Evolutionary conservation across 1,140 invertebrate genomes (phyloP).

Genomic region (Drosophila subpulchrella): DNA sequence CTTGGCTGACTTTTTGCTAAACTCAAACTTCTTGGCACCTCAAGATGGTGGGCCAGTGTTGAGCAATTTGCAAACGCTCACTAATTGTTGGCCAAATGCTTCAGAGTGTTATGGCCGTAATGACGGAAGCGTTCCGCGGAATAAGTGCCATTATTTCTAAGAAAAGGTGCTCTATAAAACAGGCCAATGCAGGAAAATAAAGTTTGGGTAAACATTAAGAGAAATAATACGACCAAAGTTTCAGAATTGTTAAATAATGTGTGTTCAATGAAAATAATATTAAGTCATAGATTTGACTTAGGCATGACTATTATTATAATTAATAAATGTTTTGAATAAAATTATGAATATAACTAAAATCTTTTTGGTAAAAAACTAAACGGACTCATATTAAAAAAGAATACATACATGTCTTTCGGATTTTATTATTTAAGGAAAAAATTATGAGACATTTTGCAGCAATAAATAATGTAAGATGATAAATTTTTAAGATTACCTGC

Average conservation of each 20-base stretch:
- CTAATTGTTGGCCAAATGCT: constrained; percentile 51
- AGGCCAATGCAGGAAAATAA: not conserved
- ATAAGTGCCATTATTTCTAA: constrained; percentile 33
- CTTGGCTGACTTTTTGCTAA: constrained; percentile 39
- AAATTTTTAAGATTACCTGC: no score
- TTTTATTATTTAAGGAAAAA: no score
- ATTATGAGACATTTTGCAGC: no score
- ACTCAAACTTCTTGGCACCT: constrained; percentile 61
- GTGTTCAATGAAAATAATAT: no score
- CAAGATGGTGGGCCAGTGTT: constrained; percentile 33
- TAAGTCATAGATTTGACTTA: no score
- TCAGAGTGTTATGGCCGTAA: constrained; percentile 23
- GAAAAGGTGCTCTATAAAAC: not conserved
- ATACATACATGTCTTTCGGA: no score
- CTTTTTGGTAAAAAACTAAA: no score
- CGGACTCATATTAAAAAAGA: no score
- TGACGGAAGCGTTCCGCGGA: constrained; percentile 36
- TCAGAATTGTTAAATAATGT: no score
- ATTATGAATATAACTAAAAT: no score
- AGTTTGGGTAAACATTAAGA: not conserved
- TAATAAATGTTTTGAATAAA: no score
- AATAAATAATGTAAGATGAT: not conserved
- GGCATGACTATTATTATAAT: no score
- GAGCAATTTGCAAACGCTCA: constrained; percentile 35
- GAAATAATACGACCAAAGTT: not conserved